Percentiles rank a stretch among this genome's conserved stretches.
Evolutionary conservation across 2,113 vertebrate genomes (phyloP).

Genomic region (Takifugu flavidus): DNA sequence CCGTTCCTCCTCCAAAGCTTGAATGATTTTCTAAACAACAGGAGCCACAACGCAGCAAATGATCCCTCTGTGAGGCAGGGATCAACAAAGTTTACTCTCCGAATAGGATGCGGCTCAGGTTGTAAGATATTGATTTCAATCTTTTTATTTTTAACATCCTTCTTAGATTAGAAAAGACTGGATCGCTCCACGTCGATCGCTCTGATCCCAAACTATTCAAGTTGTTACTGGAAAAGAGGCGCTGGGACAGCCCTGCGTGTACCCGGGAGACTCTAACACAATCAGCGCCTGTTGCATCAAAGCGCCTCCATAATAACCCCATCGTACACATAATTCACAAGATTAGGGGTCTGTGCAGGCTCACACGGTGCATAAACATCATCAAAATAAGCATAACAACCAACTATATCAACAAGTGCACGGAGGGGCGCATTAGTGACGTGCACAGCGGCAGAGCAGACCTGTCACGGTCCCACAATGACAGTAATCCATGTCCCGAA

Average conservation of each 20-base stretch:
- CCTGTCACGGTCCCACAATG: too few relatives aligned
- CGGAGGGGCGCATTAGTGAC: too few relatives aligned
- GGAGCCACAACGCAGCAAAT: constrained; percentile 3
- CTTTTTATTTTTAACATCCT: constrained; percentile 9
- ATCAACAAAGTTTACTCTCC: constrained; percentile 21
- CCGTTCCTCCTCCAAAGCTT: neutral
- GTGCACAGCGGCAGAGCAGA: too few relatives aligned
- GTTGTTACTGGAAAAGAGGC: constrained; percentile 27
- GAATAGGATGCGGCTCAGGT: constrained; percentile 12
- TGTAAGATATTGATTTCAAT: constrained; percentile 15
- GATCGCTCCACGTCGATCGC: constrained; percentile 24
- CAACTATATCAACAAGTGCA: too few relatives aligned
- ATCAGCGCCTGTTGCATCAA: constrained; percentile 4
- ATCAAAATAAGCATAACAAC: too few relatives aligned
- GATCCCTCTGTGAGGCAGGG: neutral
- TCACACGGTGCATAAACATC: neutral
- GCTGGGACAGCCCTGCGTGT: neutral
- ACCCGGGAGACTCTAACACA: constrained; percentile 9
- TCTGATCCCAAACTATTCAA: constrained; percentile 36
- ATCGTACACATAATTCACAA: neutral
- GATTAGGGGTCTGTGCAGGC: neutral
- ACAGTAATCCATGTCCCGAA: too few relatives aligned
- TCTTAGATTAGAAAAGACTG: constrained; percentile 19
- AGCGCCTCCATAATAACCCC: constrained; percentile 1
- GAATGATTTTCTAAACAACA: constrained; percentile 21